phyloP scores from a whole-genome alignment of 2,113 vertebrate genomes.

The Syngnathus typhle region DNA sequence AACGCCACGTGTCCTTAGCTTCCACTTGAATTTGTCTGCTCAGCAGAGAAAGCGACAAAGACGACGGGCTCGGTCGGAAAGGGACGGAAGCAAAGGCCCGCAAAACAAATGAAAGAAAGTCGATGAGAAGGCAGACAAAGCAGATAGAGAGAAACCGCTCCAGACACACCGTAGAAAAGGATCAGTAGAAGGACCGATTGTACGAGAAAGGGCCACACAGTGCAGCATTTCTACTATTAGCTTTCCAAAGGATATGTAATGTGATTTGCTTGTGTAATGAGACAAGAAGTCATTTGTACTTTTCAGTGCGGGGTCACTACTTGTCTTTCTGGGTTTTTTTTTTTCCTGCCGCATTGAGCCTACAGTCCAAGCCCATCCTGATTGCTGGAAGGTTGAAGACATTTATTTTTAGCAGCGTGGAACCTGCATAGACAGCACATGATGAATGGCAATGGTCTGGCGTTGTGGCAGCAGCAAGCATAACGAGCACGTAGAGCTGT shows the following conservation, averaged over 20 bases:
- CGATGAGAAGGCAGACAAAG: conserved; percentile 4
- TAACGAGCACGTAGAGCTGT: conserved; percentile 35
- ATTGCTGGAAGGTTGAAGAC: conserved; percentile 33
- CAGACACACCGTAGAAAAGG: conserved; percentile 11
- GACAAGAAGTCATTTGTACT: conserved; percentile 50
- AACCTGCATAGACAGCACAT: conserved; percentile 22
- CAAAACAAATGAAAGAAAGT: conserved; percentile 19
- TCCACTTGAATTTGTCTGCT: conserved; percentile 42
- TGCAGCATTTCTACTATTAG: conserved; percentile 22
- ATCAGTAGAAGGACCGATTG: conserved; percentile 37
- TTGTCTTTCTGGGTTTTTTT: conserved; percentile 20
- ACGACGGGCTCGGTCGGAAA: conserved; percentile 12
- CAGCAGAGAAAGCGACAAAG: conserved; percentile 44
- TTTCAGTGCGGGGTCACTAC: conserved; percentile 25
- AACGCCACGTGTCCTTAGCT: conserved; percentile 31
- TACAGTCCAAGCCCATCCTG: conserved; percentile 25
- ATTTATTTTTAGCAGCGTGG: conserved; percentile 53
- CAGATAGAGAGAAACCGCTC: neutral
- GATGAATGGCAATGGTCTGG: conserved; percentile 48
- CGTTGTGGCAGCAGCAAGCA: conserved; percentile 44
- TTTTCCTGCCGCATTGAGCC: conserved; percentile 29
- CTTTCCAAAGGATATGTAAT: conserved; percentile 40
- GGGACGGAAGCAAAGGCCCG: conserved; percentile 21
- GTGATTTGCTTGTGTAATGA: conserved; percentile 56
- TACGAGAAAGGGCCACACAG: conserved; percentile 24